Evolutionary conservation across 35 echinoderm and acorn worm genomes (phyloP).

Genomic region (Apostichopus parvimensis): DNA sequence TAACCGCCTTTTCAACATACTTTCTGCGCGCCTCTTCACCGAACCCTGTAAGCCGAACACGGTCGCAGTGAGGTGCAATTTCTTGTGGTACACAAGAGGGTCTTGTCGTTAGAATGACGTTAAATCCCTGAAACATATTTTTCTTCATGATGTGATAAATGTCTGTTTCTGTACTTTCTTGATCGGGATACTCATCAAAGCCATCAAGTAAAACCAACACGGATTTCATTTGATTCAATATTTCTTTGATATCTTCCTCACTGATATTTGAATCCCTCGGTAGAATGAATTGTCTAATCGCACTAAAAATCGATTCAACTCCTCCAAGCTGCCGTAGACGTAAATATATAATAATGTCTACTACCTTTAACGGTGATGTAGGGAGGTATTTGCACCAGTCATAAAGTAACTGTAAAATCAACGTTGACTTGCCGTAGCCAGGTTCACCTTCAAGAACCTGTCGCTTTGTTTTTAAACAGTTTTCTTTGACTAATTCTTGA

Average conservation of each 20-base stretch:
- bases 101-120: not conserved
- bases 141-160: not conserved
- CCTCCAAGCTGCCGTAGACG: not conserved
- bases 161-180: not conserved
- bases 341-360: not conserved
- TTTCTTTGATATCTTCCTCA: not conserved
- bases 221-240: not conserved
- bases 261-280: not conserved
- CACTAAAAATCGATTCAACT: not conserved
- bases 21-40: not conserved
- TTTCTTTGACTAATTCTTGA: not conserved
- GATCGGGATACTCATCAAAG: not conserved
- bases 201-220: not conserved
- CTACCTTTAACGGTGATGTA: not conserved
- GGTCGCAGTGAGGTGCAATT: not conserved
- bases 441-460: not conserved
- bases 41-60: not conserved
- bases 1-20: not conserved
- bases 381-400: not conserved
- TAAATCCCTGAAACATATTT: not conserved
- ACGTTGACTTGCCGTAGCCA: not conserved
- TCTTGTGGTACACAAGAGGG: not conserved
- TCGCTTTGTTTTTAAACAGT: not conserved
- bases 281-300: not conserved
- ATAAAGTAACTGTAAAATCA: not conserved